A percentile compares a stretch with the other conserved stretches of the same genome.
Evolutionary conservation across 2,888 invertebrate species (phyloP).

Genomic region (Drosophila nigritarsus): DNA sequence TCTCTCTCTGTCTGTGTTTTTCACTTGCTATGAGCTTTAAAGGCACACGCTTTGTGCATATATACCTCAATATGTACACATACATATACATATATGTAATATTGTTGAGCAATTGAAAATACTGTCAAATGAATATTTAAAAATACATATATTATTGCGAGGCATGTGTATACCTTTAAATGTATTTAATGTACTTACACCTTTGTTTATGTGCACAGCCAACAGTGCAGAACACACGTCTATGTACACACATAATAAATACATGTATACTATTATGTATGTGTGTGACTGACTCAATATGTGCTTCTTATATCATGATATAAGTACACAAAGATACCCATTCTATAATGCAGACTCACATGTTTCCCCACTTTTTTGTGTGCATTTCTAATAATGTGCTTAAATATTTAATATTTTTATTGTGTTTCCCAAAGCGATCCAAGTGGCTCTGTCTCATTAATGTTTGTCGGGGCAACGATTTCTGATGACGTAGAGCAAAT

Average conservation of each 20-base stretch:
- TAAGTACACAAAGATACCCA: conserved; percentile 31
- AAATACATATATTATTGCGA: conserved; percentile 37
- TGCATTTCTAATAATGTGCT: conserved; percentile 77
- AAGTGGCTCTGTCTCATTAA: conserved; percentile 60
- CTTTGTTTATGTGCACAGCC: conserved; percentile 52
- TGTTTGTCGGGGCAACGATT: conserved; percentile 61
- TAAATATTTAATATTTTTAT: conserved; percentile 78
- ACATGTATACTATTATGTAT: conserved; percentile 12
- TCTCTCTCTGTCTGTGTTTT: not conserved
- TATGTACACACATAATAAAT: conserved; percentile 5
- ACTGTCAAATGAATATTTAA: conserved; percentile 53
- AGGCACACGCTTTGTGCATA: not conserved
- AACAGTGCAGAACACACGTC: conserved; percentile 27
- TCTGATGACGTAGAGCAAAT: conserved; percentile 69
- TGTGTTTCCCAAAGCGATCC: conserved; percentile 67
- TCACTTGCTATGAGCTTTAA: not conserved
- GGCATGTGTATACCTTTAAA: conserved; percentile 24
- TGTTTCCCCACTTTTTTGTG: conserved; percentile 46
- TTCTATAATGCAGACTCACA: conserved; percentile 43
- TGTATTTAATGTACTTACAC: conserved; percentile 39
- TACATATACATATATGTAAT: not conserved
- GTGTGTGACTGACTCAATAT: conserved; percentile 29
- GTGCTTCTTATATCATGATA: conserved; percentile 39
- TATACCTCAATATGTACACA: not conserved
- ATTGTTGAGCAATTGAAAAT: conserved; percentile 13